Evolutionary conservation across 2,113 vertebrate species (phyloP).

Genomic region (Callorhinus ursinus): DNA sequence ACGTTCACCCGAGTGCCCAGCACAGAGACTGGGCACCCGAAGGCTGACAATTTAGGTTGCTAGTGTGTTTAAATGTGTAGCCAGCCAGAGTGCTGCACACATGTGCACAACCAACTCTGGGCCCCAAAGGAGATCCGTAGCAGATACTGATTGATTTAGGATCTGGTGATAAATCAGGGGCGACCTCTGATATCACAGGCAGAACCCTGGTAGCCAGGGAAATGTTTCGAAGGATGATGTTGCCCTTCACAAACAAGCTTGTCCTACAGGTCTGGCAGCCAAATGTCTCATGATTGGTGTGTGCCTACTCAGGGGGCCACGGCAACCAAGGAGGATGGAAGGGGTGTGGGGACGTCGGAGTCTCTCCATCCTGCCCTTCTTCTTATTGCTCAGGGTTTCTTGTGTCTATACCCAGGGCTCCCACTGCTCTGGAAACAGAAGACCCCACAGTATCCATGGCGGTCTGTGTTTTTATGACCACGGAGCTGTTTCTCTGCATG

Average conservation of each 20-base stretch:
- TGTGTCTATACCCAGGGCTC: accelerated
- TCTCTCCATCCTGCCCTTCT: neutral
- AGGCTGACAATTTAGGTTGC: too few species aligned
- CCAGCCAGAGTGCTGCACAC: neutral
- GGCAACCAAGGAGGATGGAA: conserved; percentile 46
- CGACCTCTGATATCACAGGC: conserved; percentile 56
- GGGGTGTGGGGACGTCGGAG: neutral
- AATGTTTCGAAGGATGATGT: conserved; percentile 69
- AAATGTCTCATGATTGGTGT: conserved; percentile 69
- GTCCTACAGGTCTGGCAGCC: conserved; percentile 63
- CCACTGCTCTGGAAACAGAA: accelerated
- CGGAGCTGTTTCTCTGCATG: neutral
- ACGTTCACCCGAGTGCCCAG: accelerated
- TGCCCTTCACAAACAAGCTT: neutral
- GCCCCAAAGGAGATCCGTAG: neutral
- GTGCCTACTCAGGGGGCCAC: neutral
- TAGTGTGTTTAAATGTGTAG: accelerated
- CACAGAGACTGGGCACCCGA: accelerated
- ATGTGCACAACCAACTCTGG: accelerated
- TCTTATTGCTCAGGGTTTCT: neutral
- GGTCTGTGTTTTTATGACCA: accelerated
- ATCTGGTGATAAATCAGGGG: neutral
- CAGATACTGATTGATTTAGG: conserved; percentile 64
- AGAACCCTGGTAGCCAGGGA: conserved; percentile 44
- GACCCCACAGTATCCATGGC: accelerated